Percentiles rank a stretch among this genome's conserved stretches.
phyloP scores from a whole-genome alignment of 1,140 invertebrate genomes.

The Cardiocondyla obscurior region DNA sequence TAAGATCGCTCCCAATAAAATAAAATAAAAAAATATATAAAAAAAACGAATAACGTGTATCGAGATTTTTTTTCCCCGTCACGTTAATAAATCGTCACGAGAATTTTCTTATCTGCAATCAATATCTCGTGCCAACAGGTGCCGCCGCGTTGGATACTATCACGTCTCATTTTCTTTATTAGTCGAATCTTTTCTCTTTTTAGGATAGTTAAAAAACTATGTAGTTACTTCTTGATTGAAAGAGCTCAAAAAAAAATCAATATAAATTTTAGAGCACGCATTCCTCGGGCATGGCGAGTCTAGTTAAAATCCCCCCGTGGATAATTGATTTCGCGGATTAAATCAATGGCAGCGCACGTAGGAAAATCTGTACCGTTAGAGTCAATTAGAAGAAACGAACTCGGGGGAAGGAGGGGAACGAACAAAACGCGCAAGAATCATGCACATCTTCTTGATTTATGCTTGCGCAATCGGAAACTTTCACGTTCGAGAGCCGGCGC shows the following conservation, averaged over 20 bases:
- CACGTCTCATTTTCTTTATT: background rate
- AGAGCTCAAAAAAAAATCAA: background rate
- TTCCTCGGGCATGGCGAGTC: background rate
- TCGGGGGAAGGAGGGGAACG: no score
- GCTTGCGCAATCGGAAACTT: constrained; percentile 44
- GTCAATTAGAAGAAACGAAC: constrained; percentile 21
- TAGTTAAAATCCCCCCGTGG: background rate
- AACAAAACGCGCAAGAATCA: background rate
- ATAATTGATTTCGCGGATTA: constrained; percentile 37
- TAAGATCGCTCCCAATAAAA: background rate
- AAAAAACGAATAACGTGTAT: constrained; percentile 2
- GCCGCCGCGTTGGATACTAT: background rate
- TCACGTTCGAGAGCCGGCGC: background rate
- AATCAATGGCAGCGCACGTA: background rate
- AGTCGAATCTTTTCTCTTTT: background rate
- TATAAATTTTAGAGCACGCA: background rate
- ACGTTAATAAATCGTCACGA: background rate
- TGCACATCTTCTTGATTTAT: background rate
- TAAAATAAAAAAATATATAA: no score
- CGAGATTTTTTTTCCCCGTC: background rate
- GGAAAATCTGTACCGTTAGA: constrained; percentile 46
- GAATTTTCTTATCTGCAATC: constrained; percentile 8
- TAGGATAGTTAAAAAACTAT: background rate
- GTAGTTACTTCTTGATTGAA: background rate
- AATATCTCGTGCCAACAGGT: background rate